Base-by-base conservation (phyloP, 2,113 vertebrate species). In the Geothlypis trichas region DNA sequence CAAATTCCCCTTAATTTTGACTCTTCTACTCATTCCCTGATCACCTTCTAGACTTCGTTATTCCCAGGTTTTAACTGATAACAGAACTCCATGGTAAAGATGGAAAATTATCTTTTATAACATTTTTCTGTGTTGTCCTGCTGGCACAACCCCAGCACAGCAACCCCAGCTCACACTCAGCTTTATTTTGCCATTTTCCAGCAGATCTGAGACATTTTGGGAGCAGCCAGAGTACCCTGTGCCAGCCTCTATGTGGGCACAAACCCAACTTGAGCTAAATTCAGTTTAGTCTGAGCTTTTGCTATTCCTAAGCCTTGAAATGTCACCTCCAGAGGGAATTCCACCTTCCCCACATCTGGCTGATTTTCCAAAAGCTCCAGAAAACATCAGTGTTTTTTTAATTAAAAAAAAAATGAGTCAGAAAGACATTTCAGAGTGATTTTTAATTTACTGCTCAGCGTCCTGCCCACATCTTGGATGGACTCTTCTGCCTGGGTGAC, bases 21-120 rank as follows among this genome's bases (percentile, higher is more conserved):
- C 20, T 55, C 7, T 51, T 59, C 22, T 7, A 49, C 35, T 67
- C 51, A 28, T 22, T 49, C 35, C 26, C 10, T 15, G 35, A 2
- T 27, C 66, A 35, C 1, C 0, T 19, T 4, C 23, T 2, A 7
- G 27, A 4, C 15, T 11, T 5, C 0, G 0, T 2, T 30, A 12
- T 6, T 16, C 17, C 24, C 21, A 22, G 18, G 26, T 67, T 74
- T 39, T 31, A 42, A 28, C 5, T 10, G 11, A 9, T 11, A 44
- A 15, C 37, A 62, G 27, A 66, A 4, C 26, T 47, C 30, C 18
- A 5, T 8, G 8, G 13, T 21, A 13, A 80, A 61, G 55, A 37
- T 1, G 7, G 15, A 22, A 22, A 10, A 18, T 4, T 5, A 4
- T 5, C 10, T 49, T 76, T 63, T 35, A 5, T 18, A n/a, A 18